phyloP scores from a whole-genome alignment of 2,797 vertebrate species.

The Macropus fuliginosus region DNA sequence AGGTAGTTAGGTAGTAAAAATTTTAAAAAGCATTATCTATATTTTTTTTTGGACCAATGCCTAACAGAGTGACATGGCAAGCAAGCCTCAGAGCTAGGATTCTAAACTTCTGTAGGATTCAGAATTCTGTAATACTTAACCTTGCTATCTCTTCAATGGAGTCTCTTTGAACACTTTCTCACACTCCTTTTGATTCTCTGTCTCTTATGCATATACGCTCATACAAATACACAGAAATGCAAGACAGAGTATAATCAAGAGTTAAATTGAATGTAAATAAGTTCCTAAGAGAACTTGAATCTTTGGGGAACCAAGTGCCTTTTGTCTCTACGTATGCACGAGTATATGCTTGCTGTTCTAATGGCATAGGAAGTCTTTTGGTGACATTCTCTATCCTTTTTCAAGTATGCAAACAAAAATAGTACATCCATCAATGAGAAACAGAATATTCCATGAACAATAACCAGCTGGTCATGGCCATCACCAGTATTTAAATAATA shows the following conservation, averaged over 20 bases:
- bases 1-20: not conserved
- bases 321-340: not conserved
- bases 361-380: not conserved
- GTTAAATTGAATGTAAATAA: not conserved
- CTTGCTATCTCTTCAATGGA: not conserved
- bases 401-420: not conserved
- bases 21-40: not conserved
- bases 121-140: not conserved
- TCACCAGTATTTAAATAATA: not conserved
- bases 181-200: not conserved
- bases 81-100: not conserved
- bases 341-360: not conserved
- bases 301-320: not conserved
- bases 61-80: not conserved
- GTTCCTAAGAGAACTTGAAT: not conserved
- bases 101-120: not conserved
- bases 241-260: not conserved
- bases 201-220: no score
- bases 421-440: not conserved
- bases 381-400: not conserved
- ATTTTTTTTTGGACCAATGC: not conserved
- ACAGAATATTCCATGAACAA: not conserved
- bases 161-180: not conserved
- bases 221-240: not conserved
- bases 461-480: not conserved